A percentile compares a stretch with the other conserved stretches of the same genome.
Evolutionary conservation across 2,888 invertebrate species (phyloP).

Genomic region (Metellina segmentata): DNA sequence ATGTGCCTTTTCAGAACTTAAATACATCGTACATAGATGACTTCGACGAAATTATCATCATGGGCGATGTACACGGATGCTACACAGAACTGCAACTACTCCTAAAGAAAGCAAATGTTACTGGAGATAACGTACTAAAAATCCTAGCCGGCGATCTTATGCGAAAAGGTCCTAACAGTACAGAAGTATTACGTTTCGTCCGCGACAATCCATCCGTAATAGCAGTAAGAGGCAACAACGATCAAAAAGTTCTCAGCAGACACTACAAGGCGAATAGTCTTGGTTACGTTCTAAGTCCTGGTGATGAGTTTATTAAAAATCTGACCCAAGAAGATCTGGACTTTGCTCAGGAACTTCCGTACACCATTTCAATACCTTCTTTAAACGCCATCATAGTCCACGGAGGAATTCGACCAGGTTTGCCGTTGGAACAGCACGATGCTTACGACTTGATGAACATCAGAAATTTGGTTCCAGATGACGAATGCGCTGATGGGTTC

Average conservation of each 20-base stretch:
- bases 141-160: constrained; percentile 80
- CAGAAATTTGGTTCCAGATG: constrained; percentile 79
- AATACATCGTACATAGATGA: background rate
- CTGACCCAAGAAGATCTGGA: constrained; percentile 79
- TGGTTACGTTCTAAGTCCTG: constrained; percentile 66
- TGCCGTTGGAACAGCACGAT: constrained; percentile 78
- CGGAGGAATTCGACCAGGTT: constrained; percentile 80
- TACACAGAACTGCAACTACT: constrained; percentile 80
- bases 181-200: constrained; percentile 77
- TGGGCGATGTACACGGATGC: constrained; percentile 81
- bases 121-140: constrained; percentile 77
- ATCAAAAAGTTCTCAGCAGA: constrained; percentile 79
- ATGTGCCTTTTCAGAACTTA: background rate
- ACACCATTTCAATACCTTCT: constrained; percentile 80
- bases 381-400: constrained; percentile 80
- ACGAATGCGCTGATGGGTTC: constrained; percentile 64
- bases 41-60: constrained; percentile 79
- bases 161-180: constrained; percentile 80
- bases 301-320: constrained; percentile 79
- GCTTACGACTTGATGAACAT: constrained; percentile 79
- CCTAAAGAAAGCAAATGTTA: constrained; percentile 75
- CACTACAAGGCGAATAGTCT: constrained; percentile 73
- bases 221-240: constrained; percentile 80
- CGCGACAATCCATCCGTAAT: constrained; percentile 44
- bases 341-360: constrained; percentile 80